Evolutionary conservation across 1,140 invertebrate species (phyloP).

Genomic region (Andricus grossulariae): DNA sequence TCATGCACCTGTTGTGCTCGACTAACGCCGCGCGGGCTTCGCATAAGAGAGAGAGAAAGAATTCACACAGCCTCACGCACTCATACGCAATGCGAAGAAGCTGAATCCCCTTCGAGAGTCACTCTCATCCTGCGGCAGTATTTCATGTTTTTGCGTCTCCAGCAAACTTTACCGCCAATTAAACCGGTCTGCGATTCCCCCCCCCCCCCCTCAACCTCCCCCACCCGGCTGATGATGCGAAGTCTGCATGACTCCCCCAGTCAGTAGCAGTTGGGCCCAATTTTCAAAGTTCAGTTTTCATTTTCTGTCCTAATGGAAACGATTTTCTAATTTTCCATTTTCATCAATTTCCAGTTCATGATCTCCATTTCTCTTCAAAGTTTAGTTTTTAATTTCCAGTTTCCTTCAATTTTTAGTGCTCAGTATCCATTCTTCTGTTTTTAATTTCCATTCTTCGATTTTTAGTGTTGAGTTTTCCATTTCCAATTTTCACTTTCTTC

Average conservation of each 20-base stretch:
- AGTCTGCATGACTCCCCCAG: background rate
- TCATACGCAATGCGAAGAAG: conserved; percentile 43
- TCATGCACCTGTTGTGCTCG: conserved; percentile 62
- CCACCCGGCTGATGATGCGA: conserved; percentile 48
- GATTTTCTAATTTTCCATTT: too few relatives aligned
- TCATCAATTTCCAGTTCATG: too few relatives aligned
- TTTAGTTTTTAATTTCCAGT: too few relatives aligned
- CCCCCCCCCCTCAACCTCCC: background rate
- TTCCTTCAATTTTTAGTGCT: too few relatives aligned
- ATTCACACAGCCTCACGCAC: conserved; percentile 44
- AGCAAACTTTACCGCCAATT: conserved; percentile 62
- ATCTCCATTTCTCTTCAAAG: too few relatives aligned
- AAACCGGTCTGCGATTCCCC: conserved; percentile 55
- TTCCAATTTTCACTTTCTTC: too few relatives aligned
- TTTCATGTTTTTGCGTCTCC: conserved; percentile 62
- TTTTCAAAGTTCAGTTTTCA: too few relatives aligned
- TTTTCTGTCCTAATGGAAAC: too few relatives aligned
- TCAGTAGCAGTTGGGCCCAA: background rate
- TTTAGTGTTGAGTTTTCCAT: too few relatives aligned
- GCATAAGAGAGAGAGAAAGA: conserved; percentile 36
- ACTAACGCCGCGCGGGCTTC: conserved; percentile 44
- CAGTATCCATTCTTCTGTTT: too few relatives aligned
- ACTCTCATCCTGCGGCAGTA: conserved; percentile 57
- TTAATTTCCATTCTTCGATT: too few relatives aligned
- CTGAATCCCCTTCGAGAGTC: conserved; percentile 44